Percentiles rank a stretch among this genome's conserved stretches.
Conservation (phyloP, 2,113 vertebrate genomes). For the Nannobrachium achirus region DNA sequence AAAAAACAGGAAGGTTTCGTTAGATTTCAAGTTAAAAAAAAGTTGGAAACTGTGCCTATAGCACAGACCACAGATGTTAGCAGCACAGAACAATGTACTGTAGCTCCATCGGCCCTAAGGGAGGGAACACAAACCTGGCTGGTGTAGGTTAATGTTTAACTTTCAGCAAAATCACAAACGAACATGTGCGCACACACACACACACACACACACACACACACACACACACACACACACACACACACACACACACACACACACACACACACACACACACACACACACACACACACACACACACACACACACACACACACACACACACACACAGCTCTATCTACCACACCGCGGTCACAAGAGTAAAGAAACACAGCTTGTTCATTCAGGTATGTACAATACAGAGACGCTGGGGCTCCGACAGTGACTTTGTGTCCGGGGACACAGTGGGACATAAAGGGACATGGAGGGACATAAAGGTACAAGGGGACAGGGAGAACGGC, state of each 20-base stretch:
- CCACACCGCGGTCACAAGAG: conserved; percentile 42
- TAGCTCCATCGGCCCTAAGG: conserved; percentile 44
- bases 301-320: neutral
- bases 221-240: neutral
- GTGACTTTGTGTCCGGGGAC: conserved; percentile 65
- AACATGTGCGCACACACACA: neutral
- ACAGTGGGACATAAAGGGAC: conserved; percentile 73
- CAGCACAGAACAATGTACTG: conserved; percentile 39
- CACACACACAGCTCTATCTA: neutral
- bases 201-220: neutral
- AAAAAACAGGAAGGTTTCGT: neutral
- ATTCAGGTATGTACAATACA: conserved; percentile 56
- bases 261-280: conserved; percentile 8
- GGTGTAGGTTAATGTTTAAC: conserved; percentile 62
- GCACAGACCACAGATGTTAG: conserved; percentile 13
- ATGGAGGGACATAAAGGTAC: conserved; percentile 59
- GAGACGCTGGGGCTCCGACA: conserved; percentile 56
- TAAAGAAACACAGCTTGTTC: conserved; percentile 45
- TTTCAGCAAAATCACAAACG: conserved; percentile 11
- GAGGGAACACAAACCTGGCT: conserved; percentile 45
- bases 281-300: neutral
- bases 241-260: neutral
- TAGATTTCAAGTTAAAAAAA: neutral
- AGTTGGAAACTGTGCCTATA: neutral
- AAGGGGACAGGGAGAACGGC: conserved; percentile 70